Conservation (phyloP, 2,797 vertebrate species). For the Gymnothorax reevesii region DNA sequence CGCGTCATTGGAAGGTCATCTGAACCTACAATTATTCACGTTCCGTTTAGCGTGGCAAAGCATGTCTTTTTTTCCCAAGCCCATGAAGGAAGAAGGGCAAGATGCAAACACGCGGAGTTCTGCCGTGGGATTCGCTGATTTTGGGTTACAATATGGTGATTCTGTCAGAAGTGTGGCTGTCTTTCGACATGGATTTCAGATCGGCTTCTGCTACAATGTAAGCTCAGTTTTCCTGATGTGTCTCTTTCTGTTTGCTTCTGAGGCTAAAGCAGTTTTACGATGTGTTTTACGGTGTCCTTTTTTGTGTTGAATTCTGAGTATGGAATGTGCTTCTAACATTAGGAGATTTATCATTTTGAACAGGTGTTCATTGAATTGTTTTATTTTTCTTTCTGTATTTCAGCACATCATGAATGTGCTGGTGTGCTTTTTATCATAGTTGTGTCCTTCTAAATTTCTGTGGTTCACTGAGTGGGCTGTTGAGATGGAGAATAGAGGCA, state of each 20-base stretch:
- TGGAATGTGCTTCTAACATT: not conserved
- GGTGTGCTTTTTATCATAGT: not conserved
- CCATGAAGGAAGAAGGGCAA: not conserved
- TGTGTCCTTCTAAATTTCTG: not conserved
- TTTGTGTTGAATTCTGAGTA: not conserved
- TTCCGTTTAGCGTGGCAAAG: slow-evolving; percentile 22
- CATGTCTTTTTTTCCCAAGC: not conserved
- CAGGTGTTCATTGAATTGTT: not conserved
- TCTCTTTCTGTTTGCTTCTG: not conserved
- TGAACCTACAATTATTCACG: slow-evolving; percentile 26
- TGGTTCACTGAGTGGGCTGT: not conserved
- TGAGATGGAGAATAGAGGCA: not conserved
- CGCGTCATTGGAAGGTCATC: slow-evolving; percentile 29
- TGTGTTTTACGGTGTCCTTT: not conserved
- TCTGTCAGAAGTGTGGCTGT: slow-evolving; percentile 5
- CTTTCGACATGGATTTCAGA: slow-evolving; percentile 15
- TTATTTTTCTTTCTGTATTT: not conserved
- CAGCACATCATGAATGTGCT: not conserved
- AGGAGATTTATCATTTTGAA: not conserved
- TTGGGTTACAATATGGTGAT: not conserved
- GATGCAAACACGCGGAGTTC: not conserved
- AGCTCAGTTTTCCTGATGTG: not conserved
- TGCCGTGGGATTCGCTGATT: not conserved
- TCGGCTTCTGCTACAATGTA: slow-evolving; percentile 15
- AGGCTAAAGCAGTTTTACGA: not conserved